Conservation (phyloP, 2,797 vertebrate species). For the Sylvilagus floridanus region DNA sequence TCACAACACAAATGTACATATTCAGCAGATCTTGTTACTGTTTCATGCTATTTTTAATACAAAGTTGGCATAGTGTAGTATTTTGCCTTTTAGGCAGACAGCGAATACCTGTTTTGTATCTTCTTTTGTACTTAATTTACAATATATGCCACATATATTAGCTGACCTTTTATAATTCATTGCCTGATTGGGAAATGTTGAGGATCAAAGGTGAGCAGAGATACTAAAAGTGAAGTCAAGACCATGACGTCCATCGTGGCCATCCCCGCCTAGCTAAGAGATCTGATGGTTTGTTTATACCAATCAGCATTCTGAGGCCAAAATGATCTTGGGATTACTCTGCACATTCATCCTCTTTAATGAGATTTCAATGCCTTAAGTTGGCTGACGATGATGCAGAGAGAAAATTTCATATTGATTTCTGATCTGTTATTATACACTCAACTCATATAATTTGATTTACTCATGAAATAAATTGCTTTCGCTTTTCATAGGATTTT, state of each 20-base stretch:
- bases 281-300: background rate
- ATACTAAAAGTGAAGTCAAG: background rate
- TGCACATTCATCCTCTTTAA: background rate
- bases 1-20: background rate
- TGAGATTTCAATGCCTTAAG: background rate
- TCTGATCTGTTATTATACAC: background rate
- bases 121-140: background rate
- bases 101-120: background rate
- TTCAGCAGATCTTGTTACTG: background rate
- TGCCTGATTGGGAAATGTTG: background rate
- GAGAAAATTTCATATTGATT: background rate
- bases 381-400: background rate
- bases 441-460: background rate
- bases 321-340: background rate
- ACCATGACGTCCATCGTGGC: background rate
- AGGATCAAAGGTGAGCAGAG: background rate
- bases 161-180: background rate
- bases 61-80: background rate
- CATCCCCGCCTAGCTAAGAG: background rate
- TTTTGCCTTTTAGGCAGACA: background rate
- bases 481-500: background rate
- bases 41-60: constrained; percentile 17
- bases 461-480: background rate
- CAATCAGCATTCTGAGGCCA: background rate
- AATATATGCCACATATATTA: background rate